Evolutionary conservation across 2,113 vertebrate genomes (phyloP).

Genomic region (Engystomops pustulosus): DNA sequence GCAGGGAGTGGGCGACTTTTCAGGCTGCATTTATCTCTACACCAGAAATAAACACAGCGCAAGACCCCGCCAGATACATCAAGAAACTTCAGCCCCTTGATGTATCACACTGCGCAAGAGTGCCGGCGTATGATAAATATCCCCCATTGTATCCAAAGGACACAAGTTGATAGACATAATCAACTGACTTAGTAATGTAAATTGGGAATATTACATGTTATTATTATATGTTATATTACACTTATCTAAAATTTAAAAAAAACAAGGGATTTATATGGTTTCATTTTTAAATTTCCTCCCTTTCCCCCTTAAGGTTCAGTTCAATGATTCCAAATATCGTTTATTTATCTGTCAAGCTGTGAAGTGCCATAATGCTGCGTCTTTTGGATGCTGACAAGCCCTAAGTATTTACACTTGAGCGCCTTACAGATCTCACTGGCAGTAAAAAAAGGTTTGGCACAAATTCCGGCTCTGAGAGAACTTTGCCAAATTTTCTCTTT

Average conservation of each 20-base stretch:
- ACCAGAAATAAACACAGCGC: no score
- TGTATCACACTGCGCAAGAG: no score
- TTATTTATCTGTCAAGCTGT: not conserved
- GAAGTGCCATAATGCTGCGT: not conserved
- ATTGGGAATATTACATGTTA: not conserved
- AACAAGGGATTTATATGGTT: not conserved
- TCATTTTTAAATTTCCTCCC: not conserved
- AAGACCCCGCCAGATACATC: no score
- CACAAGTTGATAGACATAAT: no score
- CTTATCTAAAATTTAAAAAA: not conserved
- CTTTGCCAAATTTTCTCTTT: conserved; percentile 28
- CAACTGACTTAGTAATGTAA: no score
- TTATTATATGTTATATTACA: no score
- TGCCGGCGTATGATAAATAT: no score
- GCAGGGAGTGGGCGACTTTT: no score
- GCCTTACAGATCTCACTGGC: not conserved
- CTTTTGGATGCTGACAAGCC: not conserved
- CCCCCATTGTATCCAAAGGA: no score
- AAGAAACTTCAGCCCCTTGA: no score
- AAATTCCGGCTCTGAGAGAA: not conserved
- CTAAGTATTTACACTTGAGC: not conserved
- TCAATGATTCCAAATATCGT: no score
- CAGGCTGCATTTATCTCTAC: no score
- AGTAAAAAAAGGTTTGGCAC: conserved; percentile 19
- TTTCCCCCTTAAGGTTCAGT: not conserved